Evolutionary conservation across 2,888 invertebrate genomes (phyloP), one percentile per base, ranked within the genome.

Genomic region (Heliothis peltigera): DNA sequence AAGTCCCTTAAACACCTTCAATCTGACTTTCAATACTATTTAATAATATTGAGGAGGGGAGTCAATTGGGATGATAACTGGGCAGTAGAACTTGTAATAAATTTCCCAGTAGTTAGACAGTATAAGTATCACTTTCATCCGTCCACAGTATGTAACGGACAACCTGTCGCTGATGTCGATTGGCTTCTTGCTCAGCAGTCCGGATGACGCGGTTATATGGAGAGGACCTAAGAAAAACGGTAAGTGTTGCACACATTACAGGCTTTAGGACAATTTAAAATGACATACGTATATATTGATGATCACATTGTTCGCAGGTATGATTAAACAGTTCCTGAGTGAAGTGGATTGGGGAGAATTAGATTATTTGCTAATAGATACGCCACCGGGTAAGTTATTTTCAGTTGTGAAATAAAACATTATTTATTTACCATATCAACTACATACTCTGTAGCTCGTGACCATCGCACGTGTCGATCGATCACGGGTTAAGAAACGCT

Each of bases 191-290:
- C 94, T 99, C 62, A 96, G 96, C 51, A 97, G 97, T 80, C 97
- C 97, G 0, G 98, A 98, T 87, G 98, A 99, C 89, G 99, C 99
- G 0, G 98, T 99, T n/a, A 99, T 99, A 83, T 99, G 99, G 99
- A 96, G 99, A 81, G 99, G 99, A 28, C 99, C 99, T 0, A 98
- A 99, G 91, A 99, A 99, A 92, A 99, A 99, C 94, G 98, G 98
- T 96, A 90, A 73, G 59, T 12, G 7, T 35, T n/a, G 1, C 4
- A 35, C 32, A 39, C 17, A n/a, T 8, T 32, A 42, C 4, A 42
- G 15, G 2, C 4, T n/a, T 4, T 39, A 39, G 5, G 39, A n/a
- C n/a, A n/a, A n/a, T n/a, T n/a, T n/a, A n/a, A n/a, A n/a, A n/a
- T n/a, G n/a, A n/a, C n/a, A n/a, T n/a, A n/a, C n/a, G n/a, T n/a